Conservation (phyloP, 2,888 invertebrate species). For the Protodeltote pygarga region DNA sequence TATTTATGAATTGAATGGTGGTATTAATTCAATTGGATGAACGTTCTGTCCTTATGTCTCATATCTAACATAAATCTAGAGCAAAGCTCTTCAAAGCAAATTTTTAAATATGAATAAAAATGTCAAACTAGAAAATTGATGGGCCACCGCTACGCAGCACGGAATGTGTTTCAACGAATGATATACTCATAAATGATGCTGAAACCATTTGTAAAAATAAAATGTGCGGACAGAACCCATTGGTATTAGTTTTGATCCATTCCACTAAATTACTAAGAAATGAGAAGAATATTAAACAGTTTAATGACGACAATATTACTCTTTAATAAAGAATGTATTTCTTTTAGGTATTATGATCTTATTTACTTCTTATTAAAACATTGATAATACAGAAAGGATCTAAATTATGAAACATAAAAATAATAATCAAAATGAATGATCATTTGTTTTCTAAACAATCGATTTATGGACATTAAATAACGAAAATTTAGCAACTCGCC, state of each 20-base stretch:
- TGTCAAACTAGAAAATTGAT: conserved; percentile 81
- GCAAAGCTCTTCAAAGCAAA: conserved; percentile 79
- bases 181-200: conserved; percentile 72
- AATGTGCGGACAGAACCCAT: conserved; percentile 68
- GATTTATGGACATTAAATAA: conserved; percentile 69
- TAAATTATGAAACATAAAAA: conserved; percentile 17
- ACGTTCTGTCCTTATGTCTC: conserved; percentile 59
- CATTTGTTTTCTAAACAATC: conserved; percentile 52
- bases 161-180: conserved; percentile 74
- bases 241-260: conserved; percentile 49
- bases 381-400: conserved; percentile 12
- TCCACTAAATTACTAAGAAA: conserved; percentile 44
- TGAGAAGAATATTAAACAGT: conserved; percentile 32
- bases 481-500: conserved; percentile 70
- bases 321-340: conserved; percentile 24
- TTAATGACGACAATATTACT: conserved; percentile 30
- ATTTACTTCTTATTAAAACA: conserved; percentile 29
- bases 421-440: no score
- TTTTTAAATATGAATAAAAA: conserved; percentile 85
- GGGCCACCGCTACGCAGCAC: conserved; percentile 62
- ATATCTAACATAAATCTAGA: conserved; percentile 72
- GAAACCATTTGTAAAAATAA: conserved; percentile 80
- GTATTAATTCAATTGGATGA: conserved; percentile 42
- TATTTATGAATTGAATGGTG: conserved; percentile 34
- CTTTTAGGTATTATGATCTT: conserved; percentile 15